Conservation (phyloP, 2,113 vertebrate genomes). For the Oncorhynchus mykiss region DNA sequence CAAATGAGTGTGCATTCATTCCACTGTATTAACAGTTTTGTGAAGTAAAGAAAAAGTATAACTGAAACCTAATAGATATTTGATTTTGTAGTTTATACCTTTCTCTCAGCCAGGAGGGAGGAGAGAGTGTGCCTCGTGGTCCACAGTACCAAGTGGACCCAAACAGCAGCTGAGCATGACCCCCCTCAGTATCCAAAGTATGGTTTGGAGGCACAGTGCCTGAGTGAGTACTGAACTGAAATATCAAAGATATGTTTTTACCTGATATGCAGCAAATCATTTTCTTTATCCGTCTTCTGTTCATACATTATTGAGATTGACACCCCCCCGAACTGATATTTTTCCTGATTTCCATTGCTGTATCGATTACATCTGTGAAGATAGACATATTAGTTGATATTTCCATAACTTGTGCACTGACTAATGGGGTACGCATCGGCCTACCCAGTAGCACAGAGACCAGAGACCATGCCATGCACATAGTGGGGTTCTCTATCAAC, state of each 20-base stretch:
- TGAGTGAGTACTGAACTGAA: constrained; percentile 63
- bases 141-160: constrained; percentile 34
- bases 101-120: constrained; percentile 66
- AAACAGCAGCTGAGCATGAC: constrained; percentile 58
- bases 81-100: constrained; percentile 45
- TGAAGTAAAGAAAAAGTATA: constrained; percentile 69
- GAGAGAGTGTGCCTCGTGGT: constrained; percentile 64
- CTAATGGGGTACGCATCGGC: neutral
- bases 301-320: neutral
- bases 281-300: constrained; percentile 1
- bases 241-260: neutral
- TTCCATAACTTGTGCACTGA: neutral
- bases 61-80: neutral
- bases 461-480: neutral
- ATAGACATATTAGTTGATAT: neutral
- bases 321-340: too few relatives aligned
- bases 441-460: constrained; percentile 36
- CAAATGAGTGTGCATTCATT: neutral
- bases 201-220: constrained; percentile 59
- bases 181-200: constrained; percentile 24
- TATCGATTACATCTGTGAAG: too few relatives aligned
- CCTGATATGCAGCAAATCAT: neutral
- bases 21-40: too few relatives aligned
- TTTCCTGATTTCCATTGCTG: neutral
- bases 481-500: constrained; percentile 26